These are phyloP conservation scores for Ciona savignyi DNA, from an alignment of 23 tunicate genomes.

Conservation along the genomic window DNA sequence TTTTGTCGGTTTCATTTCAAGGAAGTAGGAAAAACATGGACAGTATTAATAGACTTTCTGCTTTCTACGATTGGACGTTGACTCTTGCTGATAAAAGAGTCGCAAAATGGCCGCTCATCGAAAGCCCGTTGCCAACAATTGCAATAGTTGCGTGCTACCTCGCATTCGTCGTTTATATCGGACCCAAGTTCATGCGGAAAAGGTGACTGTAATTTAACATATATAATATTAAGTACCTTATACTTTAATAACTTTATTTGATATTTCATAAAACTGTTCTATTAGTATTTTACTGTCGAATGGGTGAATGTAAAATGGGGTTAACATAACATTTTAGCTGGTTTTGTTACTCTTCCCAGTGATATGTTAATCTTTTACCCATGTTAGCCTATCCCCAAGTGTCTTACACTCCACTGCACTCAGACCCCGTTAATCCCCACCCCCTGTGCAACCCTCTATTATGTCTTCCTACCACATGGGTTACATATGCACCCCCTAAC, in stretches of 20 bases:
- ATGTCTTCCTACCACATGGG: too few relatives aligned
- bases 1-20: too few relatives aligned
- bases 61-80: slow-evolving; percentile 62
- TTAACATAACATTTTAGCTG: too few relatives aligned
- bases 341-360: too few relatives aligned
- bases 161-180: slow-evolving; percentile 24
- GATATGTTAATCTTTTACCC: too few relatives aligned
- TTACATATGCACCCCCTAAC: too few relatives aligned
- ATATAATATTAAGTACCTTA: neutral
- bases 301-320: slow-evolving; percentile 2
- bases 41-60: neutral
- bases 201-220: slow-evolving; percentile 25
- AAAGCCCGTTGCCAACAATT: slow-evolving; percentile 69
- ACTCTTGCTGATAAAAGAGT: slow-evolving; percentile 73
- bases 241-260: neutral
- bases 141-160: slow-evolving; percentile 46
- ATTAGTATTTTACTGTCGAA: neutral
- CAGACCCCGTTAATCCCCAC: too few relatives aligned
- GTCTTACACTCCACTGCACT: too few relatives aligned
- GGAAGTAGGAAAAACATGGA: too few relatives aligned
- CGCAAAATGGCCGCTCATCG: slow-evolving; percentile 68
- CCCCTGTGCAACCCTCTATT: too few relatives aligned
- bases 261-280: neutral
- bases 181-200: slow-evolving; percentile 66
- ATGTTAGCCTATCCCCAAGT: too few relatives aligned